Percentiles rank a stretch among this genome's conserved stretches.
Evolutionary conservation across 1,140 invertebrate genomes (phyloP).

Genomic region (Oryctes rhinoceros): DNA sequence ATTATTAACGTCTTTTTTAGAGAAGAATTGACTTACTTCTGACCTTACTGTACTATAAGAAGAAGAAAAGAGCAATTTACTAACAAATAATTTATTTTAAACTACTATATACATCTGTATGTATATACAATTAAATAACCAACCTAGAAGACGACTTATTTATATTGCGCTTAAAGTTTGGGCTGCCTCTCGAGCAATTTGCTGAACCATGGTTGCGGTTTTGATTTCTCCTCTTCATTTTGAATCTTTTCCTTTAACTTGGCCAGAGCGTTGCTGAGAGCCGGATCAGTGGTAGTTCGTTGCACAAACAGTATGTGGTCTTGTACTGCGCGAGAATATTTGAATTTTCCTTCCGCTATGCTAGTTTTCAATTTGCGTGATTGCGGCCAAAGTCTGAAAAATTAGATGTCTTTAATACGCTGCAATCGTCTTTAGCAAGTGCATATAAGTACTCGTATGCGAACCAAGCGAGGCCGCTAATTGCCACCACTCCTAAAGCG

Average conservation of each 20-base stretch:
- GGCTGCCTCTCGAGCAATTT: conserved; percentile 48
- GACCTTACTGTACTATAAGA: conserved; percentile 36
- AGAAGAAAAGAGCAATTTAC: conserved; percentile 14
- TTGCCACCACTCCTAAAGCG: conserved; percentile 53
- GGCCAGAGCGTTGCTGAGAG: neutral
- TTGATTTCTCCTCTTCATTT: conserved; percentile 50
- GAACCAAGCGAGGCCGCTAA: conserved; percentile 53
- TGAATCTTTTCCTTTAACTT: conserved; percentile 44
- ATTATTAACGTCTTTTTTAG: conserved; percentile 8
- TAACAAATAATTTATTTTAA: neutral
- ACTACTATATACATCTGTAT: conserved; percentile 5
- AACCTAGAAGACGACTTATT: conserved; percentile 23
- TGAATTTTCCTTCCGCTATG: conserved; percentile 45
- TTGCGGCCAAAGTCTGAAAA: conserved; percentile 47
- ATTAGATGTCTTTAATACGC: neutral
- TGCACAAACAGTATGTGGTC: conserved; percentile 41
- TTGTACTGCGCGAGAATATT: conserved; percentile 43
- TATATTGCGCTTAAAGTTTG: conserved; percentile 43
- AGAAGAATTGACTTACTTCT: conserved; percentile 49
- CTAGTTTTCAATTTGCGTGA: conserved; percentile 47
- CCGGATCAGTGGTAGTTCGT: conserved; percentile 22
- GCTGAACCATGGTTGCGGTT: conserved; percentile 51
- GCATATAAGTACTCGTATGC: conserved; percentile 51
- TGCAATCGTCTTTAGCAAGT: neutral
- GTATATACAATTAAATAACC: conserved; percentile 2